Evolutionary conservation across 2,888 invertebrate genomes (phyloP), one percentile per base, ranked within the genome.

Genomic region (Dryobota labecula): DNA sequence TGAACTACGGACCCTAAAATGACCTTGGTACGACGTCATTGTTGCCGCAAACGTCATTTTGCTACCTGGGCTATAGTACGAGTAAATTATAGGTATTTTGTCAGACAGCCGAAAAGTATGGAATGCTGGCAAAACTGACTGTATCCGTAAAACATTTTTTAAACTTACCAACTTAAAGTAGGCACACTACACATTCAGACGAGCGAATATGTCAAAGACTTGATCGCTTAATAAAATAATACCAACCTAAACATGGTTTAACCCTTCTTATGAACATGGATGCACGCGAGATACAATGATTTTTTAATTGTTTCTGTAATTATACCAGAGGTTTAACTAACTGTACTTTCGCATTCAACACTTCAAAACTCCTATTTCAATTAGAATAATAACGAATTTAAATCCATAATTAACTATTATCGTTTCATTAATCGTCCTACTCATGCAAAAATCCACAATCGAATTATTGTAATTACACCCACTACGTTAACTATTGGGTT

Each of bases 381-480:
- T 53, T 67, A 45, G 8, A 58, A 36, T 47, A 70, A 63, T 60
- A 49, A 43, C 4, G 7, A 54, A 51, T 77, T 70, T 38, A 27
- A 66, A 47, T 57, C 13, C 13, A 45, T 8, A 51, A 53, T 51
- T 36, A 30, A 65, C 9, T 72, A 47, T 66, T 72, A 47, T 57
- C 27, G 15, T 73, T 73, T 58, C 65, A 76, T 72, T 41, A 58
- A 53, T 18, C 20, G 27, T 56, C 9, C n/a, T 38, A 41, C 33
- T 73, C 47, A 13, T 47, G 62, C 56, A 62, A 51, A 78, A 78
- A 65, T 61, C 7, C 13, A 53, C 51, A 43, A 43, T 51, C 33
- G 47, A 73, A 73, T 66, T 66, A 66, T 47, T 58, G 47, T 54
- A 79, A 66, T 73, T 54, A 63, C 13, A n/a, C 13, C 54, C 56